A percentile compares a stretch with the other conserved stretches of the same genome.
phyloP scores from a whole-genome alignment of 2,113 vertebrate genomes.

The Rhinopomastus cyanomelas region DNA sequence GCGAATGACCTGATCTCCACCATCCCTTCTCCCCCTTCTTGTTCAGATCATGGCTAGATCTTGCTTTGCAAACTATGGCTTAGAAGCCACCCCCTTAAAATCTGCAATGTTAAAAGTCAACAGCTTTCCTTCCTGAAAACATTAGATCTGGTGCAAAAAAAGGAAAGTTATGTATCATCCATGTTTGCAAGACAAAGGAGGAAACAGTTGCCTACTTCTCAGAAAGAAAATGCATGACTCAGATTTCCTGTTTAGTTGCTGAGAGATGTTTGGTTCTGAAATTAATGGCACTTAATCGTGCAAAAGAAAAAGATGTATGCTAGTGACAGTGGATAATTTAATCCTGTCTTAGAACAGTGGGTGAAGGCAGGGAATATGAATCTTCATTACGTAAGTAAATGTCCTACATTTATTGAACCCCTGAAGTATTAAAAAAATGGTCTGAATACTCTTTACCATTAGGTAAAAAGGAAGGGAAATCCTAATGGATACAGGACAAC shows the following conservation, averaged over 20 bases:
- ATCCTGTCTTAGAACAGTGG: background rate
- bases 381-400: background rate
- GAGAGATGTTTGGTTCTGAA: background rate
- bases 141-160: background rate
- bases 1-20: background rate
- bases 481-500: background rate
- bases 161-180: background rate
- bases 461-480: background rate
- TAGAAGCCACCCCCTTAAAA: background rate
- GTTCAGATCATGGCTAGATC: background rate
- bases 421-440: background rate
- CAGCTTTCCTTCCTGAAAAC: background rate
- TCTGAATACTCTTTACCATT: background rate
- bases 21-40: background rate
- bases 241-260: background rate
- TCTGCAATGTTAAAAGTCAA: background rate
- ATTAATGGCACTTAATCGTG: no score
- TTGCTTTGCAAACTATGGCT: background rate
- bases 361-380: background rate
- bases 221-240: background rate
- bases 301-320: no score
- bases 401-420: background rate
- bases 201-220: background rate
- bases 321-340: background rate
- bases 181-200: background rate